Evolutionary conservation across 1,140 invertebrate species (phyloP).

Genomic region (Aphis craccivora): DNA sequence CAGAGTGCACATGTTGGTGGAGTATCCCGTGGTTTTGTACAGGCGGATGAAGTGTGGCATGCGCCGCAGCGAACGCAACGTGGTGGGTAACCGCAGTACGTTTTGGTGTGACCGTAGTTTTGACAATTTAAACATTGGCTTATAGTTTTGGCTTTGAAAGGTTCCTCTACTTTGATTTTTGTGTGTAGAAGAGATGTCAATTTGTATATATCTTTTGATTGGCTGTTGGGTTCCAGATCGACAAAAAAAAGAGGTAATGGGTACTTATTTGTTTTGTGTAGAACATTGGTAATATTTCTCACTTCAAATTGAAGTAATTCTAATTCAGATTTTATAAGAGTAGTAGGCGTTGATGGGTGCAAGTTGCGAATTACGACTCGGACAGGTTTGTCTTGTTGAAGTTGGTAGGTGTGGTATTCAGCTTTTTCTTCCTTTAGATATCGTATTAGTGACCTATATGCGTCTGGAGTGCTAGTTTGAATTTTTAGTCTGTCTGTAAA

Average conservation of each 20-base stretch:
- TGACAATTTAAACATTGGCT: neutral
- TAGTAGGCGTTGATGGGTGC: neutral
- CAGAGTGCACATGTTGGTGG: constrained; percentile 63
- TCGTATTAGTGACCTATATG: too few species aligned
- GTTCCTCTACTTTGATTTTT: neutral
- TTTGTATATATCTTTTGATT: neutral
- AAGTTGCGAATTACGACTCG: neutral
- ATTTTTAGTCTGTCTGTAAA: too few species aligned
- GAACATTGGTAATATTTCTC: neutral
- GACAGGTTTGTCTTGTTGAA: too few species aligned
- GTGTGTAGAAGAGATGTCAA: neutral
- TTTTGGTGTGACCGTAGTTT: neutral
- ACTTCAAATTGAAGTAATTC: neutral
- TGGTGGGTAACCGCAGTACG: neutral
- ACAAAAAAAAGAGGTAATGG: neutral
- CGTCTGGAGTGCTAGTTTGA: too few species aligned
- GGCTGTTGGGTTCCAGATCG: neutral
- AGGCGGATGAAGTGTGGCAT: constrained; percentile 63
- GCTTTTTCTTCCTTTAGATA: too few species aligned
- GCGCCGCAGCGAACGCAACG: constrained; percentile 64
- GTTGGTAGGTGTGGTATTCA: too few species aligned
- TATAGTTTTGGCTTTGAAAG: too few species aligned
- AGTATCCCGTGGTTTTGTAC: constrained; percentile 62
- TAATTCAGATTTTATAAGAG: neutral
- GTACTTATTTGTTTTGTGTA: neutral